Base-by-base conservation (phyloP, 2,797 vertebrate genomes). In the Channa striata region DNA sequence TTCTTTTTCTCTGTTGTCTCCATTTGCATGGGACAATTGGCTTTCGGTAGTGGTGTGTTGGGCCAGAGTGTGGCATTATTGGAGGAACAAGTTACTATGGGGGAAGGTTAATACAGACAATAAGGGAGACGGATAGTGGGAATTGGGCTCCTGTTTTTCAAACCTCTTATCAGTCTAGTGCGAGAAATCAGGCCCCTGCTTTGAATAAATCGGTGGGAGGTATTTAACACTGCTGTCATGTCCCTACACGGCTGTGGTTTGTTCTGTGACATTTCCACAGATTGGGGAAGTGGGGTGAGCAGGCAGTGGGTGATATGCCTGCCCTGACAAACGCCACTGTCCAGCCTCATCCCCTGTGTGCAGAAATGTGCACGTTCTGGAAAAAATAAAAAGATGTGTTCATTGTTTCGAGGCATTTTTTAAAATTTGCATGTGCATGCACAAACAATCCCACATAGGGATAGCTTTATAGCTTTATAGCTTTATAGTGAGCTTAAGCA, bases 21-120 rank as follows among this genome's bases (percentile, higher is more conserved):
- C 95, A 97, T 97, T 97, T 96, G 96, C 96, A 97, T 97, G 94
- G 95, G 94, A 95, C 95, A 95, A 96, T 96, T 96, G 96, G 94
- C 95, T 96, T 91, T 88, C 85, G 87, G 93, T 93, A 92, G 95
- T 94, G 86, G 95, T 95, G 96, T 96, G 96, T 94, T 95, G 92
- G 86, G 94, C 94, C 94, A 96, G 95, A 97, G 95, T 97, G 95
- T 97, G 97, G 96, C 96, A 95, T 95, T 95, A 96, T 91, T 84
- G 90, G 93, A 87, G 90, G 95, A 96, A 96, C 96, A 96, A 95
- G 95, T 96, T 95, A 95, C 95, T 93, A 90, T 93, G 79, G 95
- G 96, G 95, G 95, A 96, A 97, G 96, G 96, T 97, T 96, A 96
- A 95, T 89, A 87, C 93, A 93, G 94, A 96, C 96, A 96, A 95